Evolutionary conservation across 2,888 invertebrate species (phyloP), one percentile per base, ranked within the genome.

Genomic region (Tenthredo distinguenda): DNA sequence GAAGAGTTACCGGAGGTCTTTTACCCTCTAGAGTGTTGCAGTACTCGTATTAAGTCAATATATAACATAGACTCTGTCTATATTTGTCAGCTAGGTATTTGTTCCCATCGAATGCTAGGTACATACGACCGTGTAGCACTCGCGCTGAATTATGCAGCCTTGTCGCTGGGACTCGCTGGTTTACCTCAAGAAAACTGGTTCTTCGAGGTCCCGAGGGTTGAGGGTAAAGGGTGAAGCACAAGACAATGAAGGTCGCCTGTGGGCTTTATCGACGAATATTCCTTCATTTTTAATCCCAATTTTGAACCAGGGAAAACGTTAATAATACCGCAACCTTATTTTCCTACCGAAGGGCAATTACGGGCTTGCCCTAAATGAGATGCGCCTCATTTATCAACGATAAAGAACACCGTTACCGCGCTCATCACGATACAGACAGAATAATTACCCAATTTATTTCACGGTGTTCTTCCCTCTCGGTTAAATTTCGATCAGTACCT

Each of bases 1-100:
- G 10, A 37, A 43, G 40, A 74, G 72, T 74, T 4, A 21, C 21
- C 21, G 6, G 21, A 43, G 43, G n/a, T 68, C 31, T 43, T 74
- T 43, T 40, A 74, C 72, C 72, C 10, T 18, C 40, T 43, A 43
- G 18, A 6, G 1, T 5, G 34, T 31, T 34, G 18, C 68, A 34
- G 18, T 68, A 68, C 34, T 68, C 21, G n/a, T 74, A 43, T 74
- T 37, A 43, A 74, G 72, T 74, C 72, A 74, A 74, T 74, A 74
- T 31, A 43, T 26, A 26, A 26, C 72, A 74, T 43, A 40, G 21
- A 74, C 72, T 74, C 43, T 43, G 43, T 43, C 43, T 21, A 74
- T 37, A 74, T 74, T 74, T 74, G 26, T 40, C 21, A 74, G 43
- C 43, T 21, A 43, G 43, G n/a, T 74, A 21, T 26, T 43, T 10